Conservation (phyloP, 30 jellyfish, hydroid and myxozoan genomes). For the Cassiopea xamachana region DNA sequence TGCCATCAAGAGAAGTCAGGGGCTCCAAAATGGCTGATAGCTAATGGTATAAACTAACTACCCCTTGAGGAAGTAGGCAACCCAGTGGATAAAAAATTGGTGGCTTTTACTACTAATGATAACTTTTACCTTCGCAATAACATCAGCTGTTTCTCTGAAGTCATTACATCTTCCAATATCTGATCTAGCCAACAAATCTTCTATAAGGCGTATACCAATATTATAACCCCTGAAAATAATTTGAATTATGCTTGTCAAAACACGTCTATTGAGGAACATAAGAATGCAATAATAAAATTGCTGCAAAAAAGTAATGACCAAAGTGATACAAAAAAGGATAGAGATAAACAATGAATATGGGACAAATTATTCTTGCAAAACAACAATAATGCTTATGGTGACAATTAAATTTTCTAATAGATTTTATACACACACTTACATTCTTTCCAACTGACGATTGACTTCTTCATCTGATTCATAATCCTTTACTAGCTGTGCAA, state of each 20-base stretch:
- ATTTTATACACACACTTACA: slow-evolving; percentile 61
- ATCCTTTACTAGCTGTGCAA: slow-evolving; percentile 91
- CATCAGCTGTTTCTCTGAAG: slow-evolving; percentile 98
- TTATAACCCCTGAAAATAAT: slow-evolving; percentile 91
- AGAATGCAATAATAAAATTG: background rate
- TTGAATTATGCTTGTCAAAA: too few relatives aligned
- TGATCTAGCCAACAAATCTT: slow-evolving; percentile 95
- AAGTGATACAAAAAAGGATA: background rate
- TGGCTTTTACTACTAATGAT: background rate
- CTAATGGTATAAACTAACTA: background rate
- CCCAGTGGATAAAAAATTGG: background rate
- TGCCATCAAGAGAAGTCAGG: too few relatives aligned
- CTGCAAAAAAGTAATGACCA: background rate
- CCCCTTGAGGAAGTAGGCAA: background rate
- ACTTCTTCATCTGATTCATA: slow-evolving; percentile 96
- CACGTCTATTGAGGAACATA: too few relatives aligned
- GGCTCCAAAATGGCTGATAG: background rate
- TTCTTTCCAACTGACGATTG: slow-evolving; percentile 91
- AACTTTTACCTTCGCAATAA: slow-evolving; percentile 82
- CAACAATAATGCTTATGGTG: background rate
- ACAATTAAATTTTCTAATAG: background rate
- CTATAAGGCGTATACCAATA: slow-evolving; percentile 98
- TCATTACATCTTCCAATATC: slow-evolving; percentile 94
- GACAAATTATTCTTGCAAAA: too few relatives aligned
- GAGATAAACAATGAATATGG: too few relatives aligned